Base-by-base conservation (phyloP, 2,113 vertebrate species). In the Xiphophorus couchianus region DNA sequence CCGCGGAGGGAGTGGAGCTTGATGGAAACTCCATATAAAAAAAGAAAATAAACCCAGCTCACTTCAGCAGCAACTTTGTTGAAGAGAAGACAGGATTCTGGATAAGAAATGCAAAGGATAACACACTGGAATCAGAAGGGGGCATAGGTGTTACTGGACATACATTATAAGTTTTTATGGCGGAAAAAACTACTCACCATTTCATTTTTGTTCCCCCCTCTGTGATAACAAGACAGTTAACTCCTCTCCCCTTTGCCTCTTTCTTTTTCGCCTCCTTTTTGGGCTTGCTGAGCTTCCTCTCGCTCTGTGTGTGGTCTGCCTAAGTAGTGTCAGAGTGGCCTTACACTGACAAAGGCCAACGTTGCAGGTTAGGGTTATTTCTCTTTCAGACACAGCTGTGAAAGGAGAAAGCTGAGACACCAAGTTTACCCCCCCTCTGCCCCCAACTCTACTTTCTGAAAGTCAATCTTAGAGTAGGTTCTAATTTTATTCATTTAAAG, bases 21-120 rank as follows among this genome's bases (percentile, higher is more conserved):
- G 85, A 92, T 93, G 91, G 91, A 92, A 93, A 92, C 74, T 89
- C 81, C 77, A 84, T 83, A 88, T 89, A 86, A 87, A 88, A 86
- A 88, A 90, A 90, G 86, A 90, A 91, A 89, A 89, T 88, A 88
- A 88, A 83, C 85, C 68, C 89, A 90, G 89, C 80, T 71, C 72
- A 83, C 79, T 90, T 88, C 77, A 88, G 85, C 78, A 87, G 85
- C 80, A 85, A 84, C 69, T 68, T n/a, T 74, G 78, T 63, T 74
- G 62, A 76, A 77, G 71, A 81, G 71, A 28, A 68, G 64, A 75
- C 44, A 67, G 42, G 10, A 6, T 17, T 3, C 51, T 1, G 62
- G 70, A 85, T 80, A 69, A 70, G 79, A 71, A 73, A 83, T 71
- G 81, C 62, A 66, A 69, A 80, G 82, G 72, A 89, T 75, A 83